A percentile compares a stretch with the other conserved stretches of the same genome.
These are phyloP conservation scores for Eupristina koningsbergeri DNA, from an alignment of 1,140 invertebrate genomes.

Conservation along the genomic window DNA sequence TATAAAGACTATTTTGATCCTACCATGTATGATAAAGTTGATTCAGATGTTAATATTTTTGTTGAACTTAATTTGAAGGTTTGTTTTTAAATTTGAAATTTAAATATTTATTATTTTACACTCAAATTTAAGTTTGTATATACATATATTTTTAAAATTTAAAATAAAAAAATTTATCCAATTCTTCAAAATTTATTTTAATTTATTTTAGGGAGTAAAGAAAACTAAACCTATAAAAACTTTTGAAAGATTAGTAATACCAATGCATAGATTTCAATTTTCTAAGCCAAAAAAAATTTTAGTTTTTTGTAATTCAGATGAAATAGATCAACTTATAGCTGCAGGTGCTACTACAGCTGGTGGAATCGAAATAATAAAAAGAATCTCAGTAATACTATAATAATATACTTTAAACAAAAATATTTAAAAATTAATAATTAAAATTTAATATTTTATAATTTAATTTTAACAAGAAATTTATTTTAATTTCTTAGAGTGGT, in stretches of 20 bases:
- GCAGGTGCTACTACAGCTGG: constrained; percentile 82
- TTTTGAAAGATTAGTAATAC: constrained; percentile 76
- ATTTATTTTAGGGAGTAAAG: constrained; percentile 60
- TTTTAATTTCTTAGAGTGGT: constrained; percentile 75
- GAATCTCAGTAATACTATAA: constrained; percentile 77
- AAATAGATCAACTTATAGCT: constrained; percentile 75
- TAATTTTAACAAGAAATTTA: too few relatives aligned
- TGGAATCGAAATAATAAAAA: constrained; percentile 81
- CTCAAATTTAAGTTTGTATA: too few relatives aligned
- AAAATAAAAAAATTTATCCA: too few relatives aligned
- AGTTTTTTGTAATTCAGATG: constrained; percentile 80
- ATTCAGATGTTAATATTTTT: constrained; percentile 77
- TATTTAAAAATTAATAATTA: neutral
- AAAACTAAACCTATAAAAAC: constrained; percentile 79
- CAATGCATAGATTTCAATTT: constrained; percentile 80
- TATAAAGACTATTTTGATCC: constrained; percentile 85
- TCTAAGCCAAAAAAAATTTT: constrained; percentile 78
- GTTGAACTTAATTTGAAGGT: constrained; percentile 84
- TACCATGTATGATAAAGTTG: constrained; percentile 81
- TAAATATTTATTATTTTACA: neutral
- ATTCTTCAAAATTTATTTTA: neutral
- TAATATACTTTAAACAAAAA: constrained; percentile 57
- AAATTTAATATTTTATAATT: neutral
- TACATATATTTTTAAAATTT: too few relatives aligned
- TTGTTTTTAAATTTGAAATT: constrained; percentile 18